Percentiles rank a stretch among this genome's conserved stretches.
Evolutionary conservation across 1,140 invertebrate species (phyloP).

Genomic region (Drosophila rufa): DNA sequence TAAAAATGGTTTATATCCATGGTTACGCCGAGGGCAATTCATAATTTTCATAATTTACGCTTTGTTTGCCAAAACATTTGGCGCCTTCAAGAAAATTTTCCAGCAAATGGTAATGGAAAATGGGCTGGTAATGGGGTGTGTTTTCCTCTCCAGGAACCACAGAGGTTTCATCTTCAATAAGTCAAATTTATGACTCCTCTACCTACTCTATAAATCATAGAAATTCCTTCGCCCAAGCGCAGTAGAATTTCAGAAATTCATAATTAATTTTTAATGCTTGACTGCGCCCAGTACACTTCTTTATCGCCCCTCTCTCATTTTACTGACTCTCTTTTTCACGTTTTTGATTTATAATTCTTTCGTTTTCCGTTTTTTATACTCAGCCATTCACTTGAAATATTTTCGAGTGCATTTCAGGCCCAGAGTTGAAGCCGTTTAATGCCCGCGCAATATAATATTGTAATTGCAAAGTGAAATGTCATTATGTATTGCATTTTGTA

Average conservation of each 20-base stretch:
- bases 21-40: conserved; percentile 62
- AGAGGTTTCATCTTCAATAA: conserved; percentile 71
- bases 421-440: conserved; percentile 79
- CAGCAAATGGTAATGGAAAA: conserved; percentile 40
- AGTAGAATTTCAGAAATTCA: conserved; percentile 56
- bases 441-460: conserved; percentile 77
- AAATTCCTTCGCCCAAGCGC: conserved; percentile 42
- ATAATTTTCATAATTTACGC: conserved; percentile 85
- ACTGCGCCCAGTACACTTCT: conserved; percentile 57
- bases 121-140: conserved; percentile 58
- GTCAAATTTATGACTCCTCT: conserved; percentile 74
- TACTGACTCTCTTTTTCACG: conserved; percentile 34
- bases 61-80: conserved; percentile 84
- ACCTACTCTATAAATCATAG: conserved; percentile 76
- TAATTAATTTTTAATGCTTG: conserved; percentile 83
- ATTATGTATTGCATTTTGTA: conserved; percentile 82
- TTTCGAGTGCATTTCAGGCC: conserved; percentile 71
- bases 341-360: conserved; percentile 75
- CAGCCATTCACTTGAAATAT: conserved; percentile 73
- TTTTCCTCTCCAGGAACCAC: conserved; percentile 61
- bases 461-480: conserved; percentile 82
- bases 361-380: conserved; percentile 43
- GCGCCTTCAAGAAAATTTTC: conserved; percentile 58
- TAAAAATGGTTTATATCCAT: conserved; percentile 74
- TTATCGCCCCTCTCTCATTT: neutral